These are phyloP conservation scores for Euzophera pinguis DNA, from an alignment of 2,888 invertebrate species.

Conservation along the genomic window DNA sequence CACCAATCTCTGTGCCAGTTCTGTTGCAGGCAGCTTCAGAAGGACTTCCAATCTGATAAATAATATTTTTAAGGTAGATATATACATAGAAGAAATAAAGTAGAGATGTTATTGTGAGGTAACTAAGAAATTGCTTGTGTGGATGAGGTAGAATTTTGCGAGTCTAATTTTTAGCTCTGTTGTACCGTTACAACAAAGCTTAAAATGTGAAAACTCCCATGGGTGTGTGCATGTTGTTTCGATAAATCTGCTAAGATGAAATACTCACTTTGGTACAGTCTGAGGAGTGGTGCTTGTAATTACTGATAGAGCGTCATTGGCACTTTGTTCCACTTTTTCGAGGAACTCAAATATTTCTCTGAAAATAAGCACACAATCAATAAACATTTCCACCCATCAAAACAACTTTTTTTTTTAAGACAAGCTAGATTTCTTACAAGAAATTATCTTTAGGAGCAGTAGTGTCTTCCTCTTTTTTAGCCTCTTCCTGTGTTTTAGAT, in stretches of 20 bases:
- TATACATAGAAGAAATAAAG: too few species aligned
- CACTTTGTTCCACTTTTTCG: constrained; percentile 82
- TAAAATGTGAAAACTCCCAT: too few species aligned
- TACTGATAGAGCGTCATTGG: constrained; percentile 69
- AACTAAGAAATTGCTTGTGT: too few species aligned
- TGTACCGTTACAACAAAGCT: too few species aligned
- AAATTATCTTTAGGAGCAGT: constrained; percentile 63
- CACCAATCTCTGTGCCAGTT: constrained; percentile 81
- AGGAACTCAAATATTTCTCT: constrained; percentile 83
- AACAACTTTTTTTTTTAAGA: not conserved
- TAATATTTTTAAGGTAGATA: too few species aligned
- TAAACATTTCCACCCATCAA: constrained; percentile 19
- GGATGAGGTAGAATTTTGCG: too few species aligned
- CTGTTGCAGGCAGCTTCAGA: constrained; percentile 76
- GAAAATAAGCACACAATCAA: constrained; percentile 22
- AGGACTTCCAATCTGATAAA: constrained; percentile 71
- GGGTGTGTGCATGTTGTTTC: too few species aligned
- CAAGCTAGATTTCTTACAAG: constrained; percentile 47
- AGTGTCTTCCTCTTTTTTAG: constrained; percentile 42
- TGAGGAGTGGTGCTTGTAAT: constrained; percentile 62
- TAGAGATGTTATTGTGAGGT: too few species aligned
- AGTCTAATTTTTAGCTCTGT: too few species aligned
- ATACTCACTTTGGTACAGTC: constrained; percentile 60
- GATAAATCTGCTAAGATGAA: not conserved
- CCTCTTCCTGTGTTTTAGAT: constrained; percentile 25